Evolutionary conservation across 2,113 vertebrate genomes (phyloP).

Genomic region (Rhinoptilus africanus): DNA sequence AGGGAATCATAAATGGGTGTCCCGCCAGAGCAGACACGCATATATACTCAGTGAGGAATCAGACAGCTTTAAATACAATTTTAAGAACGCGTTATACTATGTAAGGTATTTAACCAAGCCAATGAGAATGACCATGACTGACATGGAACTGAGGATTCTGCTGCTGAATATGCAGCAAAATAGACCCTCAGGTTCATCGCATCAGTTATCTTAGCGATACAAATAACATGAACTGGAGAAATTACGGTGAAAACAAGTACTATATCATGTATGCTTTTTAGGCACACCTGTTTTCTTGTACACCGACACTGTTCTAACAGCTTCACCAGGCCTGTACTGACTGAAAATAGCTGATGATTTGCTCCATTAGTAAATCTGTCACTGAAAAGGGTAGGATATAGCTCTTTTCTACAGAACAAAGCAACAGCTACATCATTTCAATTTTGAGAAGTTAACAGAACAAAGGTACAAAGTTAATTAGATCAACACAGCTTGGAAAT

Average conservation of each 20-base stretch:
- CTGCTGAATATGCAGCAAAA: neutral
- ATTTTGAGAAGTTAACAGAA: neutral
- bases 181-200: neutral
- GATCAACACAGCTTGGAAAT: neutral
- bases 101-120: neutral
- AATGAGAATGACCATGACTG: neutral
- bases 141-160: neutral
- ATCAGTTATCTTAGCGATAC: neutral
- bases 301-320: neutral
- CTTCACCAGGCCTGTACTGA: neutral
- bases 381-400: neutral
- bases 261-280: neutral
- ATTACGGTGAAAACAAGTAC: neutral
- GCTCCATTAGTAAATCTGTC: slow-evolving; percentile 13
- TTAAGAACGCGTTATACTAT: neutral
- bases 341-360: neutral
- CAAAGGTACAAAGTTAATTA: neutral
- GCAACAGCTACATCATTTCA: slow-evolving; percentile 3
- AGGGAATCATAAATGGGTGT: accelerated
- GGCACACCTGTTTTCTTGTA: neutral
- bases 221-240: neutral
- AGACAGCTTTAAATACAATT: neutral
- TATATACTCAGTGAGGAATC: neutral
- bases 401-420: neutral
- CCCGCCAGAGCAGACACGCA: neutral